Base-by-base conservation (phyloP, 2,888 invertebrate species). In the Autographa gamma region DNA sequence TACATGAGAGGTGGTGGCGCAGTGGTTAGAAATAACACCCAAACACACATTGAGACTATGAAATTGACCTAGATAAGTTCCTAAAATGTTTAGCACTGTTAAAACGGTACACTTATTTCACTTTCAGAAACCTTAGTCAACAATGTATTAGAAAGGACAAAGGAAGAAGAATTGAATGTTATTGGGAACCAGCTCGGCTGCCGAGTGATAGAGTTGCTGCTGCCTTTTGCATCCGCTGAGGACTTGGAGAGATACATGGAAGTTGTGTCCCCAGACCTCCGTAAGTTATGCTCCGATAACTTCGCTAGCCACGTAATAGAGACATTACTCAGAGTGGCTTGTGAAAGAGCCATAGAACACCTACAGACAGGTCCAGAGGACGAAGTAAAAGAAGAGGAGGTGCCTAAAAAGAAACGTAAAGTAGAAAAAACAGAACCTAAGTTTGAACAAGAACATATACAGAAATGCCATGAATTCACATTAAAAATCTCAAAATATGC, bases 221-320 rank as follows among this genome's bases (percentile, higher is more conserved):
- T 98, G 0, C 97, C 97, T 0, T 97, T 96, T 74, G 96, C 97
- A 0, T 96, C 96, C 73, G 94, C 97, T 0, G 96, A 96, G 63
- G 96, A 96, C 68, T 89, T 98, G 18, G 96, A 97, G 75, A 94
- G 96, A 6, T 97, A 96, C 84, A 96, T 97, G 18, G 93, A 95
- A 5, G 96, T 96, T 0, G 96, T 98, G 64, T 95, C 96, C 16
- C 96, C 97, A 0, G 97, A 97, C 61, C 90, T 98, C 38, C 96
- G 98, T 38, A 97, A 96, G 9, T 91, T 98, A 8, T 97, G 97
- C 79, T 96, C 97, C 0, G 98, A 98, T 87, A 96, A 96, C 75
- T 98, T 97, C 90, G 97, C 97, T 0, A 98, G 98, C 70, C 98
- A 98, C 86, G 97, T 98, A 1, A 86, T 98, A 0, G 97, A 98